phyloP scores from a whole-genome alignment of 2,797 vertebrate genomes.

The Phoebastria nigripes region DNA sequence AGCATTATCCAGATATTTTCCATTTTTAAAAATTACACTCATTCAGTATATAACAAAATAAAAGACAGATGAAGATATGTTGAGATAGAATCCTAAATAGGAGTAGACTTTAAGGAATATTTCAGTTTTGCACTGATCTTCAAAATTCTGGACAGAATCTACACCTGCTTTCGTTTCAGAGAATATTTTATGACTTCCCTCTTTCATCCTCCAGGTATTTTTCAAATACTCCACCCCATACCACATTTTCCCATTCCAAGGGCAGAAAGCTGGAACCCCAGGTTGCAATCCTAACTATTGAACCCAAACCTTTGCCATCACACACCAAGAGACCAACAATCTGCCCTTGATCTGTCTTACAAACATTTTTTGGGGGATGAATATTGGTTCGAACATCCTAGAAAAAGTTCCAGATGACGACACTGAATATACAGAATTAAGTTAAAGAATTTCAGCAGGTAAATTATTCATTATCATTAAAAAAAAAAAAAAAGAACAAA shows the following conservation, averaged over 20 bases:
- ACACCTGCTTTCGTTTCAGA: not conserved
- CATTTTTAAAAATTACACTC: not conserved
- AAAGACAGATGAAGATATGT: not conserved
- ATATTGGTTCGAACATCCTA: not conserved
- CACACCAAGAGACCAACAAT: not conserved
- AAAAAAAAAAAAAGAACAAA: too few relatives aligned
- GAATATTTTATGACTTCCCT: not conserved
- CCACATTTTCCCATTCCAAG: not conserved
- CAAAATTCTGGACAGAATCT: not conserved
- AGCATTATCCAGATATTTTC: not conserved
- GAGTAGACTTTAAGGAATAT: not conserved
- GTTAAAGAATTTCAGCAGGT: fast-evolving
- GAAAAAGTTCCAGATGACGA: not conserved
- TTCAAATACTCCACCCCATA: not conserved
- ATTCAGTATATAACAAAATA: fast-evolving
- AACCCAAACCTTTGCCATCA: not conserved
- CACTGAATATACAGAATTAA: not conserved
- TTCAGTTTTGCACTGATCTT: not conserved
- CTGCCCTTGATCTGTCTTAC: not conserved
- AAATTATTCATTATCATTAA: not conserved
- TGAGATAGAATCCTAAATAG: not conserved
- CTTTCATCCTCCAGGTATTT: not conserved
- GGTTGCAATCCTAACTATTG: not conserved
- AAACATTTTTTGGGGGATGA: not conserved
- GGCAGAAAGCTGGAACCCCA: not conserved